phyloP scores from a whole-genome alignment of 2,888 invertebrate species.

The Sphaerophoria rueppellii region DNA sequence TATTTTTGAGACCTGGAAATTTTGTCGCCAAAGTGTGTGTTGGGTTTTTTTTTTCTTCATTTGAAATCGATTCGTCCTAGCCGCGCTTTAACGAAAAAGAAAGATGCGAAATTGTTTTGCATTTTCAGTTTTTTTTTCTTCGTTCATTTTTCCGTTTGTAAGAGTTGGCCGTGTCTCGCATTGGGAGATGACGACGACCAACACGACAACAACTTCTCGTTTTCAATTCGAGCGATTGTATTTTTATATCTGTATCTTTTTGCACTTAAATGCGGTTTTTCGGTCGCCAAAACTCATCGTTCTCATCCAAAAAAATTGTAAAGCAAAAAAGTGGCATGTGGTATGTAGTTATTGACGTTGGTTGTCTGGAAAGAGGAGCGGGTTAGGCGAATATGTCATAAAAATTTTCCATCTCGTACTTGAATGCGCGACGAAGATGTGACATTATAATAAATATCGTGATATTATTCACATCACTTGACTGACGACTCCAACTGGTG shows the following conservation, averaged over 20 bases:
- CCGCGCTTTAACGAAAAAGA: slow-evolving; percentile 43
- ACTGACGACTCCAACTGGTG: slow-evolving; percentile 15
- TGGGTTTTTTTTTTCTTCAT: slow-evolving; percentile 15
- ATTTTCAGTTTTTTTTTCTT: slow-evolving; percentile 41
- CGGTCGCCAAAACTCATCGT: slow-evolving; percentile 3
- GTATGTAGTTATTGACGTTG: slow-evolving; percentile 5
- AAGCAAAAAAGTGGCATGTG: slow-evolving; percentile 10
- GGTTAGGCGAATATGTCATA: slow-evolving; percentile 66
- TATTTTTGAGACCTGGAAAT: slow-evolving; percentile 48
- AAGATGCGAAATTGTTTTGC: slow-evolving; percentile 69
- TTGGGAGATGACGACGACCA: slow-evolving; percentile 27
- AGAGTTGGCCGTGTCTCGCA: slow-evolving; percentile 21
- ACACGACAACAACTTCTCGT: slow-evolving; percentile 56
- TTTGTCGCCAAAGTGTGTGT: slow-evolving; percentile 64
- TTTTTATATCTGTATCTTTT: slow-evolving; percentile 71
- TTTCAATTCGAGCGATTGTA: slow-evolving; percentile 63
- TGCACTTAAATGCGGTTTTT: slow-evolving; percentile 47
- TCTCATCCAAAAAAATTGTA: neutral
- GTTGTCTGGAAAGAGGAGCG: slow-evolving; percentile 32
- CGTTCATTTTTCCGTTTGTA: slow-evolving; percentile 8
- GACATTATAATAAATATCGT: slow-evolving; percentile 73
- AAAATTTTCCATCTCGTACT: slow-evolving; percentile 61
- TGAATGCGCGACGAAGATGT: slow-evolving; percentile 61
- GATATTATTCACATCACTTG: slow-evolving; percentile 69
- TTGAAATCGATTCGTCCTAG: slow-evolving; percentile 61